A percentile compares a stretch with the other conserved stretches of the same genome.
phyloP scores from a whole-genome alignment of 2,797 vertebrate species.

The Aldrovandia affinis region DNA sequence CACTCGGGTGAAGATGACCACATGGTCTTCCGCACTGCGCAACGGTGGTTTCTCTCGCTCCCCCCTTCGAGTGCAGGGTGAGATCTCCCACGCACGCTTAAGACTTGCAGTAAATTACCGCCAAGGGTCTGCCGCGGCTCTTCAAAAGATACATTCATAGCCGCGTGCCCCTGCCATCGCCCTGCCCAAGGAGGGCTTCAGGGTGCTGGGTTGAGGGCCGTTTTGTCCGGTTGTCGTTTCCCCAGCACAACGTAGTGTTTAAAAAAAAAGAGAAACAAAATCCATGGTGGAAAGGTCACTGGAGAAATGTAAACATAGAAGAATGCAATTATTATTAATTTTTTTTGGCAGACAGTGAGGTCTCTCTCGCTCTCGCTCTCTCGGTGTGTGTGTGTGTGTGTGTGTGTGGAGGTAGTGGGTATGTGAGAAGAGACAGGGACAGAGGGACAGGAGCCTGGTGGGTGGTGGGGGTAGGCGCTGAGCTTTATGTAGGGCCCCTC shows the following conservation, averaged over 20 bases:
- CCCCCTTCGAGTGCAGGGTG: conserved; percentile 35
- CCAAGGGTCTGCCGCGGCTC: conserved; percentile 59
- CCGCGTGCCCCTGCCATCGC: conserved; percentile 30
- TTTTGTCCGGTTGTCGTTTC: not conserved
- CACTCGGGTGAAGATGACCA: conserved; percentile 1
- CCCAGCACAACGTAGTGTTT: conserved; percentile 37
- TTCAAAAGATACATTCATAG: conserved; percentile 73
- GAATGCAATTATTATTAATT: too few relatives aligned
- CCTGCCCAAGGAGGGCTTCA: conserved; percentile 15
- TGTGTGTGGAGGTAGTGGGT: conserved; percentile 87
- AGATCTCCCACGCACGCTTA: conserved; percentile 25
- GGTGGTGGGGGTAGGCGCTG: conserved; percentile 64
- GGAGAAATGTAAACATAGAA: conserved; percentile 72
- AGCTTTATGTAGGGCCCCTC: conserved; percentile 77
- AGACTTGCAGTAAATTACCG: conserved; percentile 26
- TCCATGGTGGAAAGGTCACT: conserved; percentile 43
- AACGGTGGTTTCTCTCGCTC: conserved; percentile 14
- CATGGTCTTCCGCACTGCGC: conserved; percentile 28
- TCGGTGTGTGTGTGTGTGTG: not conserved
- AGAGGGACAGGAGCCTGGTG: conserved; percentile 50
- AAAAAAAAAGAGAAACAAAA: conserved; percentile 35
- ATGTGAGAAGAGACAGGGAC: conserved; percentile 50
- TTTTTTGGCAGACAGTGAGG: conserved; percentile 84
- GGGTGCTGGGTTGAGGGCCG: conserved; percentile 19
- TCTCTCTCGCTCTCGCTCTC: conserved; percentile 60